These are phyloP conservation scores for Trididemnum clinides DNA, from an alignment of 23 tunicate species.

Conservation along the genomic window DNA sequence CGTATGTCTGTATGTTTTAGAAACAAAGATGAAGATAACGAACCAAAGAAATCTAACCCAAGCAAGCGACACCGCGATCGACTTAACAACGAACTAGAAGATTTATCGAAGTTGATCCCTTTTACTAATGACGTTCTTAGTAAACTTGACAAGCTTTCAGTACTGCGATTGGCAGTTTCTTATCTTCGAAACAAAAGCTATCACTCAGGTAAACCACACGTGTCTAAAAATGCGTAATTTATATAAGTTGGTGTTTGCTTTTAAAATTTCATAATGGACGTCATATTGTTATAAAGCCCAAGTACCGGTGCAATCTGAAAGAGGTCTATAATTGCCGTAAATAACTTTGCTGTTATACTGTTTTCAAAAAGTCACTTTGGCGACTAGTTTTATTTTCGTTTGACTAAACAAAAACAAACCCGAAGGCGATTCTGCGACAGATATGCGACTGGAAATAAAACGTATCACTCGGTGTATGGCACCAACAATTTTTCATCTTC, in stretches of 20 bases:
- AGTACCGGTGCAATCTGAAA: too few relatives aligned
- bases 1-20: slow-evolving; percentile 5
- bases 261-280: too few relatives aligned
- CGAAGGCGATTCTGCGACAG: not conserved
- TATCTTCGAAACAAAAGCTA: slow-evolving; percentile 87
- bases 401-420: not conserved
- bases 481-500: too few relatives aligned
- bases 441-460: not conserved
- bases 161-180: slow-evolving; percentile 80
- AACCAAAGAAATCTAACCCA: slow-evolving; percentile 74
- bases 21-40: slow-evolving; percentile 38
- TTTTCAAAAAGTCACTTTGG: too few relatives aligned
- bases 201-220: slow-evolving; percentile 44
- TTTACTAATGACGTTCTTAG: slow-evolving; percentile 77
- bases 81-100: slow-evolving; percentile 76
- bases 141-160: slow-evolving; percentile 90
- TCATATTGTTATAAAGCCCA: too few relatives aligned
- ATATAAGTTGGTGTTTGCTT: too few relatives aligned
- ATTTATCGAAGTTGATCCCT: slow-evolving; percentile 74
- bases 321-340: too few relatives aligned
- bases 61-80: slow-evolving; percentile 94
- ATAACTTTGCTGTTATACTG: too few relatives aligned
- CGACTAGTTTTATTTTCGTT: not conserved
- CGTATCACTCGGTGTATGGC: not conserved
- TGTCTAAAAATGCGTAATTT: too few relatives aligned